A percentile compares a stretch with the other conserved stretches of the same genome.
These are phyloP conservation scores for Drosophila greeni DNA, from an alignment of 2,888 invertebrate genomes.

Conservation along the genomic window DNA sequence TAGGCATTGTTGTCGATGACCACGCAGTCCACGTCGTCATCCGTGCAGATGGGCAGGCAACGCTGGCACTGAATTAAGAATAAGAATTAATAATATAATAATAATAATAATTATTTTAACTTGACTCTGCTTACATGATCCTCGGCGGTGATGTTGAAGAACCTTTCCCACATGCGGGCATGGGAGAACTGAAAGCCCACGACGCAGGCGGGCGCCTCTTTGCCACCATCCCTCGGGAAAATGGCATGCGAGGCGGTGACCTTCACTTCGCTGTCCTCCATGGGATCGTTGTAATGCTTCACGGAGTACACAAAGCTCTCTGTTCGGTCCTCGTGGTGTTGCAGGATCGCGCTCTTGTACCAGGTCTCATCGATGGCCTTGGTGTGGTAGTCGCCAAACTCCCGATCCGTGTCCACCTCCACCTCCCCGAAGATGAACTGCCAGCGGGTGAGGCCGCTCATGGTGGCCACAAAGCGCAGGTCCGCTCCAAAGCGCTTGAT, in stretches of 20 bases:
- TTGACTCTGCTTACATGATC: constrained; percentile 74
- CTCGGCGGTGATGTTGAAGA: constrained; percentile 84
- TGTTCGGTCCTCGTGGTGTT: constrained; percentile 85
- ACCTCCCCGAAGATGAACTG: constrained; percentile 85
- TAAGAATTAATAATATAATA: background rate
- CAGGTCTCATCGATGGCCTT: constrained; percentile 92
- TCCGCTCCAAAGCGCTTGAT: constrained; percentile 86
- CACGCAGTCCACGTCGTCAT: constrained; percentile 87
- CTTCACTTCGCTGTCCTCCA: constrained; percentile 81
- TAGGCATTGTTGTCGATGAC: constrained; percentile 96
- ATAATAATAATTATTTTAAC: too few species aligned
- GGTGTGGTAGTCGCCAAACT: constrained; percentile 87
- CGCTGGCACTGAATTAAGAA: constrained; percentile 76
- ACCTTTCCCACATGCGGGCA: constrained; percentile 83
- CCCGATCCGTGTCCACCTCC: constrained; percentile 80
- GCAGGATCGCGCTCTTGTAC: constrained; percentile 93
- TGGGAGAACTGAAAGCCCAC: constrained; percentile 92
- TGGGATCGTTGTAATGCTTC: constrained; percentile 81
- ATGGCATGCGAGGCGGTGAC: constrained; percentile 91
- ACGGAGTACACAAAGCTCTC: constrained; percentile 89
- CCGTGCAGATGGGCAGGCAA: constrained; percentile 81
- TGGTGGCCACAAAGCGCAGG: constrained; percentile 90
- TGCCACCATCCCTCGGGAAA: constrained; percentile 87
- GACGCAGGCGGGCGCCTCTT: constrained; percentile 91
- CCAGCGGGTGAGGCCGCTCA: constrained; percentile 94